Conservation (phyloP, 2,113 vertebrate species). For the Synodontis membranacea region DNA sequence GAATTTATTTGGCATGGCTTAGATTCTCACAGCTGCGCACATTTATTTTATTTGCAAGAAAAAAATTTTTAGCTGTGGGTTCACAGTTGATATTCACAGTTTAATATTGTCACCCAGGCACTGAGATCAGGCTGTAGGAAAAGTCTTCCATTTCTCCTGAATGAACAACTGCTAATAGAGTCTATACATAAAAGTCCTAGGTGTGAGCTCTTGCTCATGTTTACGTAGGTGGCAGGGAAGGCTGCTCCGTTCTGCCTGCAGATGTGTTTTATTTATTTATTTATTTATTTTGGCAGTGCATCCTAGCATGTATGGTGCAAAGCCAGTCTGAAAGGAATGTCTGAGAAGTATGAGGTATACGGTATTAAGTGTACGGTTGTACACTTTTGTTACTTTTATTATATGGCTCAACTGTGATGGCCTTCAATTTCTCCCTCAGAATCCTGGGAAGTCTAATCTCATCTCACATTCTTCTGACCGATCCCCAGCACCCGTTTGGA, state of each 20-base stretch:
- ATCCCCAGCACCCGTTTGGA: slow-evolving; percentile 91
- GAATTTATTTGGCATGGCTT: background rate
- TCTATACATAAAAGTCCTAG: background rate
- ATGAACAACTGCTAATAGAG: background rate
- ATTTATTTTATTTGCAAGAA: background rate
- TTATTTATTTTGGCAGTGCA: background rate
- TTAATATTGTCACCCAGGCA: background rate
- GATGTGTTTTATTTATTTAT: background rate
- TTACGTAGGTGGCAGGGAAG: background rate
- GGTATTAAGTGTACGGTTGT: background rate
- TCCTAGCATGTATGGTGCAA: background rate
- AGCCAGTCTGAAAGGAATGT: background rate
- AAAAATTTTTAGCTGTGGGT: background rate
- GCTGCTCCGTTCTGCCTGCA: background rate
- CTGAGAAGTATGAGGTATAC: background rate
- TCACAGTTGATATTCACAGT: no score
- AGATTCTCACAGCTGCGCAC: background rate
- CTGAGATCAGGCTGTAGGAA: background rate
- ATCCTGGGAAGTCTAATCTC: slow-evolving; percentile 95
- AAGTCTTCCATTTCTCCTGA: background rate
- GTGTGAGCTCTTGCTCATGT: background rate
- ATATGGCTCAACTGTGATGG: background rate
- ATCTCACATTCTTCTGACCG: slow-evolving; percentile 93
- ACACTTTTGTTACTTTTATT: background rate
- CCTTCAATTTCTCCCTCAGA: slow-evolving; percentile 62